These are phyloP conservation scores for Apodemia zela DNA, from an alignment of 2,888 invertebrate species.

Conservation along the genomic window DNA sequence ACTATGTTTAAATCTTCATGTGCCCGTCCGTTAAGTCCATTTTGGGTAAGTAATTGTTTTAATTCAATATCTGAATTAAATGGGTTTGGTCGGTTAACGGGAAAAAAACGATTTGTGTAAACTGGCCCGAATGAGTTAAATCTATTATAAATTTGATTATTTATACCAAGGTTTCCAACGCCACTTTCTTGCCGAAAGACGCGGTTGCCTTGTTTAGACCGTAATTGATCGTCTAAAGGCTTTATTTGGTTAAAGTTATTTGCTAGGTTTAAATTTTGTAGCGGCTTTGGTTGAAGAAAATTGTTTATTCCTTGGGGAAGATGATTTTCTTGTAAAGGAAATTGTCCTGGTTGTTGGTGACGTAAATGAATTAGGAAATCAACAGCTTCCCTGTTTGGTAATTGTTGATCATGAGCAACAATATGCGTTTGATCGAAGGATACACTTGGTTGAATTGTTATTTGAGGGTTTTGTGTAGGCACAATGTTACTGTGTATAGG, in stretches of 20 bases:
- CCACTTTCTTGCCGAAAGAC: slow-evolving; percentile 79
- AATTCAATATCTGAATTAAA: slow-evolving; percentile 77
- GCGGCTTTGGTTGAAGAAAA: slow-evolving; percentile 57
- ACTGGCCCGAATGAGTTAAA: slow-evolving; percentile 57
- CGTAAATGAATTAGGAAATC: slow-evolving; percentile 74
- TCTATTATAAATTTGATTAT: slow-evolving; percentile 59
- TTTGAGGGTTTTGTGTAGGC: slow-evolving; percentile 51
- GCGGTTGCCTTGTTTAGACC: slow-evolving; percentile 61
- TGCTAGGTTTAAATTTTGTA: slow-evolving; percentile 54
- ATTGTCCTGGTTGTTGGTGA: slow-evolving; percentile 64
- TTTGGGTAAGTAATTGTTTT: slow-evolving; percentile 83
- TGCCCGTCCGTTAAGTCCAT: slow-evolving; percentile 82
- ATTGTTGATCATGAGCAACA: slow-evolving; percentile 75
- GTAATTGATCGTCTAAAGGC: slow-evolving; percentile 47
- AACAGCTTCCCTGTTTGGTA: slow-evolving; percentile 79
- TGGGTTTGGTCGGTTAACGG: slow-evolving; percentile 55
- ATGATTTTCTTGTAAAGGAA: slow-evolving; percentile 71
- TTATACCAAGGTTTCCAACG: slow-evolving; percentile 83
- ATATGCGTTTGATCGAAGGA: slow-evolving; percentile 51
- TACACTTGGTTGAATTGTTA: slow-evolving; percentile 77
- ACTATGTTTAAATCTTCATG: slow-evolving; percentile 90
- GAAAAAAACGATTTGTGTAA: slow-evolving; percentile 52
- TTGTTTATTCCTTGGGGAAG: slow-evolving; percentile 66
- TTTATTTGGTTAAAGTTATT: slow-evolving; percentile 55
- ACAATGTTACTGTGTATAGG: slow-evolving; percentile 46